Conservation (phyloP, 2,888 invertebrate genomes). For the Watsonalla cultraria region DNA sequence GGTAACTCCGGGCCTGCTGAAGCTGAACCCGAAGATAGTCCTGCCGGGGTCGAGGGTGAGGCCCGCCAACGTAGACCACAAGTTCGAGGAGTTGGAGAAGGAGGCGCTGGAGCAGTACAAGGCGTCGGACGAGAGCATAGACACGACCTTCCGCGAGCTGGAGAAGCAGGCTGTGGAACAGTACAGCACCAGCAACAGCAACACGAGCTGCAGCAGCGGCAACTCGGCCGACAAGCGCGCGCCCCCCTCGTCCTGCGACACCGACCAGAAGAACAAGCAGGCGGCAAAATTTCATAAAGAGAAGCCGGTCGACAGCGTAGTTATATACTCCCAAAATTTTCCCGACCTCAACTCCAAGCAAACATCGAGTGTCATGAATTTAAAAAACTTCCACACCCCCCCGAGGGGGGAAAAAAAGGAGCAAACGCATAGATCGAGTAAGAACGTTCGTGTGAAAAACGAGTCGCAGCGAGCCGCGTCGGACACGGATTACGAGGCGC, state of each 20-base stretch:
- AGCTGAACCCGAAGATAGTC: constrained; percentile 63
- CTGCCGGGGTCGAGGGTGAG: constrained; percentile 49
- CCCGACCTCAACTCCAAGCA: constrained; percentile 60
- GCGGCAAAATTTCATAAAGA: constrained; percentile 66
- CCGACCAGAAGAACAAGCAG: constrained; percentile 44
- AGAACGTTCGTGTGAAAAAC: constrained; percentile 46
- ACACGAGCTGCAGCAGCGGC: constrained; percentile 70
- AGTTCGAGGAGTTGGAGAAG: constrained; percentile 78
- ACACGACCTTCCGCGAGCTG: constrained; percentile 79
- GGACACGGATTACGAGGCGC: constrained; percentile 64
- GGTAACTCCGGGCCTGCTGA: constrained; percentile 58
- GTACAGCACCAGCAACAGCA: constrained; percentile 76
- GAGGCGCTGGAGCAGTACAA: constrained; percentile 80
- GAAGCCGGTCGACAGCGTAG: constrained; percentile 63
- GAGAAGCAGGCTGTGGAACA: constrained; percentile 84
- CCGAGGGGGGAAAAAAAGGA: constrained; percentile 77
- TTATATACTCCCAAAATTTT: constrained; percentile 71
- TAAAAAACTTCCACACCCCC: constrained; percentile 77
- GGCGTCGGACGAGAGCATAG: constrained; percentile 77
- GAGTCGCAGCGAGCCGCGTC: constrained; percentile 62
- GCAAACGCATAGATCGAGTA: constrained; percentile 49
- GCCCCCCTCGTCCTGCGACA: constrained; percentile 33
- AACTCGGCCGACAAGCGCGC: constrained; percentile 55
- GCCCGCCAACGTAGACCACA: constrained; percentile 54
- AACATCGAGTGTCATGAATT: constrained; percentile 62